phyloP scores from a whole-genome alignment of 2,888 invertebrate genomes.

The Monopis laevigella region DNA sequence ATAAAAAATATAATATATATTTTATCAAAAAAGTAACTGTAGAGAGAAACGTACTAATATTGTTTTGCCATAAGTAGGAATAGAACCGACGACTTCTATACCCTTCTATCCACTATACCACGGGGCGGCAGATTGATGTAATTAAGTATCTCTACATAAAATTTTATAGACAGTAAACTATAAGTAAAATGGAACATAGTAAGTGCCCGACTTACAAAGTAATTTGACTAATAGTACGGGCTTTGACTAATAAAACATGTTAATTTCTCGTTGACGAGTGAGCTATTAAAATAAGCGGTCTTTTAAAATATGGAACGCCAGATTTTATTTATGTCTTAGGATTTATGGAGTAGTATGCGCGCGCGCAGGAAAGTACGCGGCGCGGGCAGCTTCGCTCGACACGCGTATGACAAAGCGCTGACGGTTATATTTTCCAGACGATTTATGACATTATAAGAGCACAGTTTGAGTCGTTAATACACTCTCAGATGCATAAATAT shows the following conservation, averaged over 20 bases:
- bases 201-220: too few relatives aligned
- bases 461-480: conserved; percentile 53
- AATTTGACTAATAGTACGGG: conserved; percentile 47
- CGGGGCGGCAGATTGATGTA: too few relatives aligned
- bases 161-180: too few relatives aligned
- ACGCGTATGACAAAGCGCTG: conserved; percentile 58
- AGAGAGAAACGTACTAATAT: too few relatives aligned
- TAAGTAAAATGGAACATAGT: too few relatives aligned
- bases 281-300: conserved; percentile 64
- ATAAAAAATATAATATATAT: too few relatives aligned
- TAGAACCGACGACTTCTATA: too few relatives aligned
- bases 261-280: conserved; percentile 61
- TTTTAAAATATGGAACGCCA: conserved; percentile 61
- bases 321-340: conserved; percentile 56
- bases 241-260: conserved; percentile 59
- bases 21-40: too few relatives aligned
- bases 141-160: too few relatives aligned
- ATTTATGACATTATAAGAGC: conserved; percentile 65
- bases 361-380: conserved; percentile 21
- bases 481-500: conserved; percentile 61
- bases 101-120: too few relatives aligned
- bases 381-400: conserved; percentile 32
- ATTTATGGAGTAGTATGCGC: conserved; percentile 51
- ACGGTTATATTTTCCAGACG: conserved; percentile 65
- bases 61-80: too few relatives aligned